These are phyloP conservation scores for Periplaneta americana DNA, from an alignment of 1,140 invertebrate species.

Conservation along the genomic window DNA sequence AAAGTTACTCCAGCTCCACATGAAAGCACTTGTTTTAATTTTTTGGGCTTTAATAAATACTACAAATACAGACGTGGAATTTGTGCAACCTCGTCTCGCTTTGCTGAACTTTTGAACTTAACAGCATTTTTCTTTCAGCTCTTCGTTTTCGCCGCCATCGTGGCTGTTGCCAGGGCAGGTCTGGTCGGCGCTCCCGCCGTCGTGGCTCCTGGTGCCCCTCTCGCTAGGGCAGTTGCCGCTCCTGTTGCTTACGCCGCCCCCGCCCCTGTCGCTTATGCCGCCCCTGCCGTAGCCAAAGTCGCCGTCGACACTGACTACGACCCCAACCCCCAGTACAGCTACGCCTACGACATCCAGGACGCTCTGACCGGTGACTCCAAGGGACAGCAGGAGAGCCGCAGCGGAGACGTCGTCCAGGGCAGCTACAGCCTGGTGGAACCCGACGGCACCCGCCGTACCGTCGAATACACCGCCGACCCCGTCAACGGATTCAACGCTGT, in stretches of 20 bases:
- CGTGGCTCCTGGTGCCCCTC: constrained; percentile 8
- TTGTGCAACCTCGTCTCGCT: no score
- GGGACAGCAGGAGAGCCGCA: constrained; percentile 43
- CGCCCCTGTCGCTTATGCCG: constrained; percentile 13
- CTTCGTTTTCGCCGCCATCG: constrained; percentile 11
- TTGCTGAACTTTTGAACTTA: no score
- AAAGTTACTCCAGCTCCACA: no score
- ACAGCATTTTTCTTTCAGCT: not conserved
- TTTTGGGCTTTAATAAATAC: no score
- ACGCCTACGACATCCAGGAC: constrained; percentile 48
- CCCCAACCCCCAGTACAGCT: constrained; percentile 48
- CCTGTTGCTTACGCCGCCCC: constrained; percentile 34
- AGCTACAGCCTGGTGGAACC: constrained; percentile 33
- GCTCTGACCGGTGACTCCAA: constrained; percentile 45
- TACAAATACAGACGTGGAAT: no score
- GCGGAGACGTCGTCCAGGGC: constrained; percentile 43
- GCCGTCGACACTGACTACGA: constrained; percentile 10
- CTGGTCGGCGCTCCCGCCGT: not conserved
- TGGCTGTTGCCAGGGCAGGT: constrained; percentile 15
- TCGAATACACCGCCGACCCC: constrained; percentile 36
- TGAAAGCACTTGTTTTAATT: no score
- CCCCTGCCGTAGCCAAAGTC: constrained; percentile 10
- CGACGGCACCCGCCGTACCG: constrained; percentile 39
- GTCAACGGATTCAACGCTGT: constrained; percentile 28
- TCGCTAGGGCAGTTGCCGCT: constrained; percentile 24